Conservation (phyloP, 1,140 invertebrate species). For the Drosophila busckii region DNA sequence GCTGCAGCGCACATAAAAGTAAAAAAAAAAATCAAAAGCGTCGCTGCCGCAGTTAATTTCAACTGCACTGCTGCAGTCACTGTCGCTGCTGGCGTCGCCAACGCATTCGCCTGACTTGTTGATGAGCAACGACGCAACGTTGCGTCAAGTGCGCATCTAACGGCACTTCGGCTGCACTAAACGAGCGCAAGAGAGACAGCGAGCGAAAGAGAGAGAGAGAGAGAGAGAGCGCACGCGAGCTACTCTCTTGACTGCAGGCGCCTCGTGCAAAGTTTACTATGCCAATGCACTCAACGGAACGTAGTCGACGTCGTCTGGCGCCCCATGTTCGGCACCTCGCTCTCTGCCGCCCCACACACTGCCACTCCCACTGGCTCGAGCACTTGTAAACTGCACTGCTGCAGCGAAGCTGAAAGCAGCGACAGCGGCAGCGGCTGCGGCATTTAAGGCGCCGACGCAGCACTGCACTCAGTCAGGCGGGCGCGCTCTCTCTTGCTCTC, state of each 20-base stretch:
- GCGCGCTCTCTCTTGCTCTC: slow-evolving; percentile 16
- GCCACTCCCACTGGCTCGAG: no score
- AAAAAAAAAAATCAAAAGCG: slow-evolving; percentile 4
- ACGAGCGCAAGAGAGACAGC: slow-evolving; percentile 30
- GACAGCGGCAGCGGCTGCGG: slow-evolving; percentile 10
- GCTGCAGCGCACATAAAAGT: background rate
- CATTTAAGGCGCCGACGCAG: slow-evolving; percentile 21
- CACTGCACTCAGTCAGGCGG: no score
- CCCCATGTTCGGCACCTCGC: slow-evolving; percentile 14
- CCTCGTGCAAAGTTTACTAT: slow-evolving; percentile 74
- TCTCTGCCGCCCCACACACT: no score
- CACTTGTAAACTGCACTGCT: no score
- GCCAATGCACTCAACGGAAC: slow-evolving; percentile 62
- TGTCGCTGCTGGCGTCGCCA: background rate
- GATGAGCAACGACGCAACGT: slow-evolving; percentile 49
- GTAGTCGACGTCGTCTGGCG: slow-evolving; percentile 51
- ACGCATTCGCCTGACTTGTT: slow-evolving; percentile 66
- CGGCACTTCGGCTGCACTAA: slow-evolving; percentile 39
- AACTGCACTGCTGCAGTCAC: slow-evolving; percentile 13
- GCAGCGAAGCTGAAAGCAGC: slow-evolving; percentile 17
- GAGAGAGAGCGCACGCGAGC: background rate
- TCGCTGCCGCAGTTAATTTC: background rate
- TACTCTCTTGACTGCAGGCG: slow-evolving; percentile 32
- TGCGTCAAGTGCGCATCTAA: slow-evolving; percentile 72
- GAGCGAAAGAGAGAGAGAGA: background rate